Evolutionary conservation across 2,888 invertebrate species (phyloP), one percentile per base, ranked within the genome.

Genomic region (Andrena hattorfiana): DNA sequence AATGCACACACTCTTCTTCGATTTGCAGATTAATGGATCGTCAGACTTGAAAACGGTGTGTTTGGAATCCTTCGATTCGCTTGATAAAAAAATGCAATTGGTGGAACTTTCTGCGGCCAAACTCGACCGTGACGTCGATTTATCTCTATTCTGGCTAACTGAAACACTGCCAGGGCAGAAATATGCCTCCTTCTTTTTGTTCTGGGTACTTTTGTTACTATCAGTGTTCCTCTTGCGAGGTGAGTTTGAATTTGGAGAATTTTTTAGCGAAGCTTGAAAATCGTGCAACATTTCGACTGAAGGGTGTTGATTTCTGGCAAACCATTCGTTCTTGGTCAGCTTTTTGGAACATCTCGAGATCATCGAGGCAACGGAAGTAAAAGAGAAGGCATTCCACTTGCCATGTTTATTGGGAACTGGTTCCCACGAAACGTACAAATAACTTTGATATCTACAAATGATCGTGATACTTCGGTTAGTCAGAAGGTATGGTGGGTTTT

Each of bases 391-490:
- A 0, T 0, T 49, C 48, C 2, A 28, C 8, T 42, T 0, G 32
- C 20, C 4, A 20, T 7, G 49, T n/a, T 51, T 35, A 1, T 28
- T 30, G 2, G 10, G 20, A 2, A 1, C 30, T 0, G 23, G n/a
- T 6, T 20, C 35, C 64, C 64, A 72, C 26, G 30, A 66, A 16
- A 48, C 8, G 8, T 7, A 2, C 7, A 48, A 56, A 4, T 60
- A 75, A 20, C 16, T 54, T 42, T 28, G 62, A 8, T 42, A 70
- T 6, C 75, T 75, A 32, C 2, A 70, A 69, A 42, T 32, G 2
- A 8, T 6, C 3, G 42, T 13, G 13, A 42, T 3, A 42, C 42
- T 42, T 42, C 13, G 42, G 13, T 42, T 13, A 42, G 13, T 13
- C 13, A 42, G 42, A 42, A 42, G 42, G 42, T 13, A 42, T 42